These are phyloP conservation scores for Campoletis sonorensis DNA, from an alignment of 1,140 invertebrate species.

Conservation along the genomic window DNA sequence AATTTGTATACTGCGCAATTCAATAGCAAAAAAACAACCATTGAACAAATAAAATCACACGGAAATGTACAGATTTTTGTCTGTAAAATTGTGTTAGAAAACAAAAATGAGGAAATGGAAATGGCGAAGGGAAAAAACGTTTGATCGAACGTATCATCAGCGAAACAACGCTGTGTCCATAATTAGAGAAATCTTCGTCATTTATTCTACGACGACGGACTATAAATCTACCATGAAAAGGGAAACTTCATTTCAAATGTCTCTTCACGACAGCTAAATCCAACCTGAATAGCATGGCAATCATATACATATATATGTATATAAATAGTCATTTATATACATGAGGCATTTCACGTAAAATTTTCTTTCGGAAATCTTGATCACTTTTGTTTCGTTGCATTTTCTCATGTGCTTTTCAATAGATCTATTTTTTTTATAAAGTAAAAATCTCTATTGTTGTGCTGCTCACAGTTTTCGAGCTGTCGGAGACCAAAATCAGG, in stretches of 20 bases:
- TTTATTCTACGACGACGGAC: slow-evolving; percentile 53
- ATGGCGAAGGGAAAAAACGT: slow-evolving; percentile 5
- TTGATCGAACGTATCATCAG: slow-evolving; percentile 56
- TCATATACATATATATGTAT: slow-evolving; percentile 12
- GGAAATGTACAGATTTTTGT: neutral
- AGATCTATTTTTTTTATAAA: no score
- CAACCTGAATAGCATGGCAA: slow-evolving; percentile 25
- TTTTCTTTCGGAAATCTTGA: no score
- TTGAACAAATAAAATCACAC: neutral
- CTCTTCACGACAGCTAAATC: slow-evolving; percentile 29
- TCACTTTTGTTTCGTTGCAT: no score
- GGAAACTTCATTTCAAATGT: slow-evolving; percentile 46
- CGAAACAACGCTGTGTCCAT: slow-evolving; percentile 47
- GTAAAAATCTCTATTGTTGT: no score
- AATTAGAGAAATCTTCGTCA: slow-evolving; percentile 61
- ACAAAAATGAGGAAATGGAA: neutral
- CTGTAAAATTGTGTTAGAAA: neutral
- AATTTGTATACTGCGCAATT: no score
- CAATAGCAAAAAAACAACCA: no score
- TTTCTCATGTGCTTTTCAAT: no score
- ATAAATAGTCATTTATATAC: no score
- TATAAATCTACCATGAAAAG: slow-evolving; percentile 55
- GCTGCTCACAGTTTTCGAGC: no score
- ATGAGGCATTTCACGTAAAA: no score
- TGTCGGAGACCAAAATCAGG: no score